Evolutionary conservation across 2,113 vertebrate genomes (phyloP).

Genomic region (Hystrix cristata): DNA sequence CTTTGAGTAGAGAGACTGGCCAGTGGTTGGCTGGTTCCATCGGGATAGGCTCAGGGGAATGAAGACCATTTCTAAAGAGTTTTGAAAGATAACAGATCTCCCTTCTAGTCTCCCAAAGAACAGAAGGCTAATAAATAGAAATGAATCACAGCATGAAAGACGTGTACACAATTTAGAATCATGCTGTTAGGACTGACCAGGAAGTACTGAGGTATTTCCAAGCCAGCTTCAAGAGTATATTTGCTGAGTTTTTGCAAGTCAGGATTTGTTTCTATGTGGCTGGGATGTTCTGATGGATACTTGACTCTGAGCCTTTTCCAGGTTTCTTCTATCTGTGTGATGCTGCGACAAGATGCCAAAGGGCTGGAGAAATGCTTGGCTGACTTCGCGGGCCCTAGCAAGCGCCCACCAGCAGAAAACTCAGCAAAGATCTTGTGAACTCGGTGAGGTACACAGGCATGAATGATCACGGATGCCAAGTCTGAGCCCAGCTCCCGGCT

Average conservation of each 20-base stretch:
- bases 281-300: not conserved
- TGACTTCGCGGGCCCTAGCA: no score
- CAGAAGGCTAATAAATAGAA: not conserved
- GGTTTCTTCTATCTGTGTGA: no score
- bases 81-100: not conserved
- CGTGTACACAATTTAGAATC: not conserved
- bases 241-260: not conserved
- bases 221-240: not conserved
- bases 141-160: not conserved
- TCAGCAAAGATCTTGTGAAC: not conserved
- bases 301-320: not conserved
- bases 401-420: not conserved
- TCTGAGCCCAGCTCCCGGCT: not conserved
- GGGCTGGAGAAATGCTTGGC: rapidly evolving
- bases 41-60: not conserved
- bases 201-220: not conserved
- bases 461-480: not conserved
- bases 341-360: rapidly evolving
- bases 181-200: not conserved
- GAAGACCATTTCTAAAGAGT: not conserved
- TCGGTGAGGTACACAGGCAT: rapidly evolving
- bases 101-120: not conserved
- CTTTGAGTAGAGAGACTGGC: not conserved
- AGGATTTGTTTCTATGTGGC: not conserved
- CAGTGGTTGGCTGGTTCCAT: not conserved